Base-by-base conservation (phyloP, 1,140 invertebrate genomes). In the Babylonia areolata region DNA sequence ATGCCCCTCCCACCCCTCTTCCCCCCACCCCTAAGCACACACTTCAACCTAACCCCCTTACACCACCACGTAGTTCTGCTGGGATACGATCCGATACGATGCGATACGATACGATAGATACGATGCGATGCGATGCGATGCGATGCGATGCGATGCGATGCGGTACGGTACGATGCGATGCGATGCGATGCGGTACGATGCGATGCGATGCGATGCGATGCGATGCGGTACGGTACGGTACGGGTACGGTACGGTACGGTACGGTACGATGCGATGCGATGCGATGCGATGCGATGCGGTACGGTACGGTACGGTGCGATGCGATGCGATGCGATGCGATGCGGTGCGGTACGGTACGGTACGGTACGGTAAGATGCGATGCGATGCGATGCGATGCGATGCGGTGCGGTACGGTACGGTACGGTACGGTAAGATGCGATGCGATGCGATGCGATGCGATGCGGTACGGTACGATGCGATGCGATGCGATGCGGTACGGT, bases 81-180 rank as follows among this genome's bases (percentile, higher is more conserved):
- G 28, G 9, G n/a, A 42, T 79, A 42, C 35, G 35, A n/a, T 37
- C 33, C 20, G 35, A 20, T 42, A 20, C 2, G 35, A 23, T 77
- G 20, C 35, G 75, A 23, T 42, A 39, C 35, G 35, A 37, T 77
- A 35, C 15, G 75, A 37, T 77, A 31, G 9, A 42, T 79, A 46
- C 39, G 77, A 79, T 79, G 77, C 77, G 77, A 79, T 79, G 77
- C 77, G 77, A 79, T 79, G 77, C 77, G 82, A 42, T 84, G 82
- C 82, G 82, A 42, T 84, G 82, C 82, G 82, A 73, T 84, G 82
- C 82, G 82, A 73, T 84, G 82, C 82, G 82, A 73, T 84, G 82
- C 82, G 82, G 42, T 84, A 39, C 82, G 82, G 40, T 84, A 39
- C 58, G 20, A 64, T 64, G 58, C 58, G 58, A 64, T 64, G 58